Conservation (phyloP, 1,140 invertebrate species). For the Ptiloglossa arizonensis region DNA sequence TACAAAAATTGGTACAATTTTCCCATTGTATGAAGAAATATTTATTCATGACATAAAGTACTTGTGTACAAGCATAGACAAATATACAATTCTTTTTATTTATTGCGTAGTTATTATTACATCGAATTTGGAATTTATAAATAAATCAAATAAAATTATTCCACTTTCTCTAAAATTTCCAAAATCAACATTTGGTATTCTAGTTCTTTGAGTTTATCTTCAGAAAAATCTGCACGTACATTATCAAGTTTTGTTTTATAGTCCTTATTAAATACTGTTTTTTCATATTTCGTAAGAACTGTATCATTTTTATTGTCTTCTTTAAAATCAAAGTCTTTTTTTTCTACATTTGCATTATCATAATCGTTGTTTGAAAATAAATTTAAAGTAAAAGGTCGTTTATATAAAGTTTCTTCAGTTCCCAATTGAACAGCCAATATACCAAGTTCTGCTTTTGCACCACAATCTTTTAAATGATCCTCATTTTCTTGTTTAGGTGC, state of each 20-base stretch:
- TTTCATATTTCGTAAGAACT: constrained; percentile 13
- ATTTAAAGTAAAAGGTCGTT: constrained; percentile 69
- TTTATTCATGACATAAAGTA: constrained; percentile 26
- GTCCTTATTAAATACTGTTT: constrained; percentile 58
- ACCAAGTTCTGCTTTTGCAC: constrained; percentile 69
- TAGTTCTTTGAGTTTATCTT: constrained; percentile 51
- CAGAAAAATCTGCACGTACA: constrained; percentile 63
- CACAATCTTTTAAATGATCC: constrained; percentile 58
- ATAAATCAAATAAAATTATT: constrained; percentile 48
- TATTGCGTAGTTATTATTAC: neutral
- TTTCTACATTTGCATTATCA: constrained; percentile 32
- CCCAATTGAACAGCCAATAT: constrained; percentile 73
- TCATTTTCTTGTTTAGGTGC: constrained; percentile 32
- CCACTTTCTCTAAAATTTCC: constrained; percentile 67
- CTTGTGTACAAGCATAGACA: constrained; percentile 30
- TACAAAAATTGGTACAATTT: neutral
- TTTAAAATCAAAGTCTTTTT: constrained; percentile 21
- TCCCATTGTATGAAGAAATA: constrained; percentile 9
- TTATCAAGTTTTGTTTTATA: constrained; percentile 68
- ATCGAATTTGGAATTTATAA: too few relatives aligned
- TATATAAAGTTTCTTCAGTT: constrained; percentile 62
- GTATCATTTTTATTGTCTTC: constrained; percentile 22
- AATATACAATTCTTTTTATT: constrained; percentile 41
- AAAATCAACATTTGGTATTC: constrained; percentile 64
- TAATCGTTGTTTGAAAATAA: constrained; percentile 62